Evolutionary conservation across 53 echinoderm and acorn worm genomes (phyloP).

Genomic region (Paelopatides confundens): DNA sequence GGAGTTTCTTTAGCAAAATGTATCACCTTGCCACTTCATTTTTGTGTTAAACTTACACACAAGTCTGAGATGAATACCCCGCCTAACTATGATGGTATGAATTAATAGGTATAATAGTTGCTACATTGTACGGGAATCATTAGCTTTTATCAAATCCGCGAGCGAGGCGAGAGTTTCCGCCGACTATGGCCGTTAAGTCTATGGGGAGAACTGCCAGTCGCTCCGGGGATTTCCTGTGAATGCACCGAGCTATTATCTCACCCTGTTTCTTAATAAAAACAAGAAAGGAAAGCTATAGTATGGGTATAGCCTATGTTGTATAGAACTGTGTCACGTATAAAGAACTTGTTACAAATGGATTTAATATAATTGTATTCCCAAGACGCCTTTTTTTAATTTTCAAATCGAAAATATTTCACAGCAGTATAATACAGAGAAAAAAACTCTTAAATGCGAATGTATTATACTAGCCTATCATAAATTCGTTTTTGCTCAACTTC

Average conservation of each 20-base stretch:
- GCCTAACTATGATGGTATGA: slow-evolving; percentile 30
- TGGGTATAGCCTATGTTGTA: not conserved
- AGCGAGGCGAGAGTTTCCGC: slow-evolving; percentile 43
- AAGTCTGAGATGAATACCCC: slow-evolving; percentile 25
- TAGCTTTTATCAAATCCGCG: slow-evolving; percentile 39
- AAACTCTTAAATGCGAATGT: not conserved
- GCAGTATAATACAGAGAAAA: not conserved
- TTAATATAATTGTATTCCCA: slow-evolving; percentile 28
- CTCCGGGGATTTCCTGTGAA: slow-evolving; percentile 43
- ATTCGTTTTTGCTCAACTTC: too few relatives aligned
- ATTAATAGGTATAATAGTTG: slow-evolving; percentile 23
- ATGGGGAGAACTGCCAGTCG: slow-evolving; percentile 31
- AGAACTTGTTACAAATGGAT: slow-evolving; percentile 15
- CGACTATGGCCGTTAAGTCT: not conserved
- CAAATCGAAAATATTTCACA: not conserved
- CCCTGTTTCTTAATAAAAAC: slow-evolving; percentile 1
- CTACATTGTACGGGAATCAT: slow-evolving; percentile 36
- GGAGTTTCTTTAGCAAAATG: not conserved
- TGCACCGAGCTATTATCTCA: slow-evolving; percentile 37
- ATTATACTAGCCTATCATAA: not conserved
- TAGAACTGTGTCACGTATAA: slow-evolving; percentile 26
- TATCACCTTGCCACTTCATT: slow-evolving; percentile 34
- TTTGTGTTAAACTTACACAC: slow-evolving; percentile 41
- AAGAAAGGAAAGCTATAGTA: not conserved
- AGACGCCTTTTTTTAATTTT: not conserved